phyloP scores from a whole-genome alignment of 2,797 vertebrate genomes.

The Buphagus erythrorhynchus region DNA sequence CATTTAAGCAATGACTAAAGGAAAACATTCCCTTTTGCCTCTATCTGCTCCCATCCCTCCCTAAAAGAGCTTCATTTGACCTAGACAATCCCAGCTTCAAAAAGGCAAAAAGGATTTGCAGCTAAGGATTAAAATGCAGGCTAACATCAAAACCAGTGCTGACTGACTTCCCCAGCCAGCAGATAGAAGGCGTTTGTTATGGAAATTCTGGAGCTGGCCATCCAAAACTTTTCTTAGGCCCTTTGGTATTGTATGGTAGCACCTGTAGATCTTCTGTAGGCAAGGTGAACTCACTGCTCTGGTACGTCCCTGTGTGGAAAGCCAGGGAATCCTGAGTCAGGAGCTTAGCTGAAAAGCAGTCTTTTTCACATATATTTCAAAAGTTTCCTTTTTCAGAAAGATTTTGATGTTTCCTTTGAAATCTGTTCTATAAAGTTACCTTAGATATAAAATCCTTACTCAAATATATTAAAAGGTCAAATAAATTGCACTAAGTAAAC shows the following conservation, averaged over 20 bases:
- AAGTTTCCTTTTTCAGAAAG: conserved; percentile 55
- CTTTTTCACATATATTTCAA: conserved; percentile 26
- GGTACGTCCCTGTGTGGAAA: background rate
- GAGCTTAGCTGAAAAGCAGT: conserved; percentile 33
- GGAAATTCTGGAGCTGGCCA: background rate
- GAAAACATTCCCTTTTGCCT: background rate
- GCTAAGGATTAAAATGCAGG: background rate
- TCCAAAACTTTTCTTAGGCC: background rate
- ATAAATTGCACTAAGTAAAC: conserved; percentile 68
- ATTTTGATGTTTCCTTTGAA: conserved; percentile 64
- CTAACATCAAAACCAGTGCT: background rate
- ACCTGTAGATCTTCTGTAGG: conserved; percentile 26
- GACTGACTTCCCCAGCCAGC: background rate
- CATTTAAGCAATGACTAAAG: background rate
- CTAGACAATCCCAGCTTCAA: background rate
- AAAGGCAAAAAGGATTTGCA: background rate
- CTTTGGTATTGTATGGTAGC: background rate
- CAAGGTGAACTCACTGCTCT: background rate
- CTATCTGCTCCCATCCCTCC: background rate
- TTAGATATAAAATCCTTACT: conserved; percentile 70
- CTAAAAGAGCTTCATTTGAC: background rate
- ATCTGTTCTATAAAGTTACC: conserved; percentile 58
- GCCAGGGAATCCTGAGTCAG: conserved; percentile 32
- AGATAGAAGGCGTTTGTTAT: background rate
- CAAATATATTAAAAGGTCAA: conserved; percentile 77